Evolutionary conservation across 2,113 vertebrate genomes (phyloP).

Genomic region (Naja naja): DNA sequence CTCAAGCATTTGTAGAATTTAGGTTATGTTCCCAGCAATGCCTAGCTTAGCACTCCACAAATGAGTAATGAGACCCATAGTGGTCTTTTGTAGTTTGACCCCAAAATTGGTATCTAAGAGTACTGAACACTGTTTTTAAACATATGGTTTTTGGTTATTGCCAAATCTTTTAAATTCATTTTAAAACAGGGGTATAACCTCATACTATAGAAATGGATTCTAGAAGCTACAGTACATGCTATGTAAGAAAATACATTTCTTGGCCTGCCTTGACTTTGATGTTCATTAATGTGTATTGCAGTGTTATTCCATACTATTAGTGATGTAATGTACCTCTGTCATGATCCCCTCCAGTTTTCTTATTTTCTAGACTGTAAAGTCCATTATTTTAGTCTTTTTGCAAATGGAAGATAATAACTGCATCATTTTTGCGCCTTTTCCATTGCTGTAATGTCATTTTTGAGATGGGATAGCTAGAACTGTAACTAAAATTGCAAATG

Average conservation of each 20-base stretch:
- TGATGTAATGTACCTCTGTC: background rate
- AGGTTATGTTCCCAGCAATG: background rate
- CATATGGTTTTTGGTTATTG: background rate
- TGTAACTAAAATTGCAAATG: background rate
- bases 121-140: background rate
- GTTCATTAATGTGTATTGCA: background rate
- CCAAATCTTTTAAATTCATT: background rate
- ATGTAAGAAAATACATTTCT: background rate
- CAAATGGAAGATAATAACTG: background rate
- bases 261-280: background rate
- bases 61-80: background rate
- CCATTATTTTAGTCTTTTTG: background rate
- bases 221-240: background rate
- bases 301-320: background rate
- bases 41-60: background rate
- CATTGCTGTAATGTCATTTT: background rate
- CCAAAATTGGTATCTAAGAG: background rate
- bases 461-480: background rate
- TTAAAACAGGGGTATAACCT: background rate
- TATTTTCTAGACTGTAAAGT: background rate
- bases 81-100: background rate
- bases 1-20: background rate
- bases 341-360: background rate
- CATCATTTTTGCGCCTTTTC: background rate
- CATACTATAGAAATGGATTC: background rate